Percentiles rank a stretch among this genome's conserved stretches.
Conservation (phyloP, 2,888 invertebrate species). For the Agonopterix heracliana region DNA sequence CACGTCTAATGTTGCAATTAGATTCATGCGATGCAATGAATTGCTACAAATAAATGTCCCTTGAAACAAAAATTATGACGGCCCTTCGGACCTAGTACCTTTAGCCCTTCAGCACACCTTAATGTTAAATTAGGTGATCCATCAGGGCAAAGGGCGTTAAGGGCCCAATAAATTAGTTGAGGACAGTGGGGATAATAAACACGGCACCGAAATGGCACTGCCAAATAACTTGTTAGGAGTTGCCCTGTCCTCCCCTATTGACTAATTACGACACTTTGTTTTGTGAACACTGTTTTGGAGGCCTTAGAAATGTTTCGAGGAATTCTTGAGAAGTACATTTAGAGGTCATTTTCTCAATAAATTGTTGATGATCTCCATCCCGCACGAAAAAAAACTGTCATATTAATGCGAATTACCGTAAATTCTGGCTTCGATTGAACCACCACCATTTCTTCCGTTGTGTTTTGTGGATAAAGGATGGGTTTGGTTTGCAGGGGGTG, state of each 20-base stretch:
- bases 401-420: too few relatives aligned
- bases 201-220: constrained; percentile 55
- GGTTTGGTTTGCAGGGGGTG: too few relatives aligned
- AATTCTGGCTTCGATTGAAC: too few relatives aligned
- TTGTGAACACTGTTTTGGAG: constrained; percentile 22
- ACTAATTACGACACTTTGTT: constrained; percentile 68
- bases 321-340: background rate
- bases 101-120: constrained; percentile 36
- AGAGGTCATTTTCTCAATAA: too few relatives aligned
- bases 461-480: too few relatives aligned
- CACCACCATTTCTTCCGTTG: too few relatives aligned
- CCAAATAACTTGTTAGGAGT: constrained; percentile 66
- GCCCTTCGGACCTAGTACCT: constrained; percentile 27
- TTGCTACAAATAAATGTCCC: too few relatives aligned
- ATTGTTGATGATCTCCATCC: too few relatives aligned
- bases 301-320: background rate
- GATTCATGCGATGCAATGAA: too few relatives aligned
- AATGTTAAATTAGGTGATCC: constrained; percentile 73
- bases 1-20: too few relatives aligned
- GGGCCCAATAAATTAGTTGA: constrained; percentile 70
- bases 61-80: constrained; percentile 39
- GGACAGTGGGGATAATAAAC: constrained; percentile 71
- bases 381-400: too few relatives aligned
- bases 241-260: constrained; percentile 58
- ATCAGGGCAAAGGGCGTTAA: constrained; percentile 64